Percentiles rank a stretch among this genome's conserved stretches.
Conservation (phyloP, 2,888 invertebrate genomes). For the Amiota minor region DNA sequence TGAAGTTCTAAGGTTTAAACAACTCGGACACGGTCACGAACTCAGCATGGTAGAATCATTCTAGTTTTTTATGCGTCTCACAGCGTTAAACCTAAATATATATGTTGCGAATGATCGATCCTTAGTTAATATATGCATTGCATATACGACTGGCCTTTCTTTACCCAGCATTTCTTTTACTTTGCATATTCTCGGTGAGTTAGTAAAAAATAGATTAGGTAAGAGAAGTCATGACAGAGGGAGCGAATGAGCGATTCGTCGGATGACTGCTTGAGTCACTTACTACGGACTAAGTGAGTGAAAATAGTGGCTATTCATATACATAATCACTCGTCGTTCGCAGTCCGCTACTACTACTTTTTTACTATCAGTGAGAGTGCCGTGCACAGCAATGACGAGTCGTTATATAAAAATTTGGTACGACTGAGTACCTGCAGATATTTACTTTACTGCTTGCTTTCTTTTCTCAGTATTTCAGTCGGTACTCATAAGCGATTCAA, state of each 20-base stretch:
- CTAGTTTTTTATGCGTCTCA: slow-evolving; percentile 7
- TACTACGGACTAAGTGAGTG: no score
- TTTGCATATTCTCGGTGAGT: background rate
- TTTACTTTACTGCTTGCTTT: no score
- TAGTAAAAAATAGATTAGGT: slow-evolving; percentile 49
- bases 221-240: slow-evolving; percentile 44
- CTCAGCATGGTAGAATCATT: background rate
- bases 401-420: no score
- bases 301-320: background rate
- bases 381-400: no score
- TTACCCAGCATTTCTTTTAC: background rate
- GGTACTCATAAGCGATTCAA: background rate
- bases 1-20: background rate
- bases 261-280: no score
- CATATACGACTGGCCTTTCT: no score
- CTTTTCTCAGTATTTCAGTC: background rate
- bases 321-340: no score
- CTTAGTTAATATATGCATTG: no score
- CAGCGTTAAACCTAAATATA: no score
- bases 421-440: slow-evolving; percentile 16
- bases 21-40: background rate
- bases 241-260: slow-evolving; percentile 33
- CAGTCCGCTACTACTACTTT: background rate
- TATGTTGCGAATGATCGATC: no score
- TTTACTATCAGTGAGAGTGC: background rate